Base-by-base conservation (phyloP, 2,888 invertebrate genomes). In the Lydus trimaculatus region DNA sequence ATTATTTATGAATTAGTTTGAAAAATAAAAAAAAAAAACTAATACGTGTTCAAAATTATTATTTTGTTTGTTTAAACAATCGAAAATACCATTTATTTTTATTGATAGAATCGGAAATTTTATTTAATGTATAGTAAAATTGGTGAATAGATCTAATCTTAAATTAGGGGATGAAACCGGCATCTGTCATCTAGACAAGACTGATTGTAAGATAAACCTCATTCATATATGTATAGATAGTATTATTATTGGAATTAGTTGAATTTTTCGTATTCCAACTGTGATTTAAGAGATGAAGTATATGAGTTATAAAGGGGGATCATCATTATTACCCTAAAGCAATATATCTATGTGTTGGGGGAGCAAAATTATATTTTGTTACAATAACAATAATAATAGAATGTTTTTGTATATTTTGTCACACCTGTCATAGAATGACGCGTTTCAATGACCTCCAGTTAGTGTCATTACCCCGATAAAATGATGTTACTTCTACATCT, bases 371-470 rank as follows among this genome's bases (percentile, higher is more conserved):
- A 23, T 9, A 52, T 52, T 25, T 52, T 52, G 25, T 11, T 23
- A 43, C 17, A 17, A 43, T 20, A 20, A 48, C n/a, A 23, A 52
- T 48, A 20, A 48, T 52, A 23, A 52, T 52, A 11, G 23, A 23
- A 52, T 52, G 9, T 52, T 52, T 52, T 11, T 23, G 7, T 23
- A 25, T 52, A 23, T 52, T 52, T 25, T 66, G 63, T 63, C 66
- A 70, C 70, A 70, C 70, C 70, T 70, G 70, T 70, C 70, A 70
- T 58, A 28, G 66, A 66, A 70, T 70, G 67, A 67, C 64, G 67
- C 67, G 70, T 70, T 70, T 70, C 70, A 70, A 67, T 67, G 70
- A 70, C 70, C 70, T 67, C 67, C 43, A 48, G 59, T 36, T 62
- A 67, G 70, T 67, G 70, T 70, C 70, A 70, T 70, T 70, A 70